Evolutionary conservation across 2,888 invertebrate species (phyloP).

Genomic region (Stegophylla sp.): DNA sequence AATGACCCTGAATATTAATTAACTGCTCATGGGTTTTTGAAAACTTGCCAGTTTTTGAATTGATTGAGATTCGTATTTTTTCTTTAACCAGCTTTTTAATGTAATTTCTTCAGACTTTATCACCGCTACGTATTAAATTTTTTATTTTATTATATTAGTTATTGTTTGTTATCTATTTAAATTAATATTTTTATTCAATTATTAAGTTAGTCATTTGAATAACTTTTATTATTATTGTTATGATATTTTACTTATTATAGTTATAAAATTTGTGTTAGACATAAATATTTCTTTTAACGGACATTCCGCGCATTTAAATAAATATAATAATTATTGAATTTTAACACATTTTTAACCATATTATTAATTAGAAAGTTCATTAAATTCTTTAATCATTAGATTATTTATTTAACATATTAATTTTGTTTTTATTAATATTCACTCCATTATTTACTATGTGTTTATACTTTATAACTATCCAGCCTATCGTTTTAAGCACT

Average conservation of each 20-base stretch:
- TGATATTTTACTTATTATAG: conserved; percentile 44
- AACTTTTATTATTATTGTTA: conserved; percentile 40
- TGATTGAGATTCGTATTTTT: conserved; percentile 25
- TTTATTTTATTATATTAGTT: conserved; percentile 44
- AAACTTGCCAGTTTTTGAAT: conserved; percentile 33
- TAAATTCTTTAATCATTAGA: conserved; percentile 8
- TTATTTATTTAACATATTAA: conserved; percentile 24
- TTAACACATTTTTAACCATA: conserved; percentile 44
- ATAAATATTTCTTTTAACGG: conserved; percentile 54
- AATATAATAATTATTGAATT: conserved; percentile 39
- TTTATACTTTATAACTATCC: conserved; percentile 2
- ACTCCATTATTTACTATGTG: background rate
- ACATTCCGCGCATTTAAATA: conserved; percentile 57
- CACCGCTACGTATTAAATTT: conserved; percentile 22
- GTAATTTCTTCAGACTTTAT: conserved; percentile 27
- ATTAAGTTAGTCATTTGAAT: conserved; percentile 38
- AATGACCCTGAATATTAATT: conserved; percentile 7
- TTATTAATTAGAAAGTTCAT: conserved; percentile 15
- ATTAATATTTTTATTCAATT: conserved; percentile 33
- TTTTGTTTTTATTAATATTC: background rate
- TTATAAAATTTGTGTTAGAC: conserved; percentile 38
- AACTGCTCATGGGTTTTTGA: background rate
- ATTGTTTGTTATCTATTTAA: conserved; percentile 53
- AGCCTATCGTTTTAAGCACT: conserved; percentile 23
- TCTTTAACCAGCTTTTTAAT: conserved; percentile 41